These are phyloP conservation scores for Drosophila novamexicana DNA, from an alignment of 1,140 invertebrate species.

Conservation along the genomic window DNA sequence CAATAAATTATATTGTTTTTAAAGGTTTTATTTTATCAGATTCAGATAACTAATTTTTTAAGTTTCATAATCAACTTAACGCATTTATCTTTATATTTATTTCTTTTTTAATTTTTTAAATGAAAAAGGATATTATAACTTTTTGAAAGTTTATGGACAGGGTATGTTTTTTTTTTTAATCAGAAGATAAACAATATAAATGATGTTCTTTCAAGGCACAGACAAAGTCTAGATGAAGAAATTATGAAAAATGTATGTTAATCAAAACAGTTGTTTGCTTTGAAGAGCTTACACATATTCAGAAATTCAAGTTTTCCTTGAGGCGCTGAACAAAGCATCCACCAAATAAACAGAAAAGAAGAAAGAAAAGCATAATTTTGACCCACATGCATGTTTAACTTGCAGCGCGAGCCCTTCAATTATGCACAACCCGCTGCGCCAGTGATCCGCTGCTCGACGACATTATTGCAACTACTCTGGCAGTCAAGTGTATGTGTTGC, in stretches of 20 bases:
- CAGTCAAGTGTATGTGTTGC: conserved; percentile 30
- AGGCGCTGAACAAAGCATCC: conserved; percentile 2
- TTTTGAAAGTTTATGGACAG: no score
- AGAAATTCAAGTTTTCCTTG: neutral
- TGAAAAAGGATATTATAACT: no score
- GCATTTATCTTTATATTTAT: no score
- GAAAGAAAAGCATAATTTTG: conserved; percentile 16
- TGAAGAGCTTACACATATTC: neutral
- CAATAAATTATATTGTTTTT: no score
- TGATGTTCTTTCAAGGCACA: no score
- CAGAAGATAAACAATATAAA: no score
- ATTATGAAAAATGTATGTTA: neutral
- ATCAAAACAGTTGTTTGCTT: neutral
- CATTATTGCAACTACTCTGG: conserved; percentile 42
- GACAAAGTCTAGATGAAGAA: no score
- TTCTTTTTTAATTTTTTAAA: no score
- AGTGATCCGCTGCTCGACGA: conserved; percentile 1
- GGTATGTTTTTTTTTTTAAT: no score
- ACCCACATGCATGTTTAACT: conserved; percentile 49
- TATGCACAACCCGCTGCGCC: conserved; percentile 22
- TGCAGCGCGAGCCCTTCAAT: conserved; percentile 30
- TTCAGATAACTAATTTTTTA: no score
- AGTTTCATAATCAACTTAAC: no score
- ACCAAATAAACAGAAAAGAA: neutral
- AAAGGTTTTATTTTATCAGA: no score